phyloP scores from a whole-genome alignment of 2,113 vertebrate genomes.

The Paradoxurus hermaphroditus region DNA sequence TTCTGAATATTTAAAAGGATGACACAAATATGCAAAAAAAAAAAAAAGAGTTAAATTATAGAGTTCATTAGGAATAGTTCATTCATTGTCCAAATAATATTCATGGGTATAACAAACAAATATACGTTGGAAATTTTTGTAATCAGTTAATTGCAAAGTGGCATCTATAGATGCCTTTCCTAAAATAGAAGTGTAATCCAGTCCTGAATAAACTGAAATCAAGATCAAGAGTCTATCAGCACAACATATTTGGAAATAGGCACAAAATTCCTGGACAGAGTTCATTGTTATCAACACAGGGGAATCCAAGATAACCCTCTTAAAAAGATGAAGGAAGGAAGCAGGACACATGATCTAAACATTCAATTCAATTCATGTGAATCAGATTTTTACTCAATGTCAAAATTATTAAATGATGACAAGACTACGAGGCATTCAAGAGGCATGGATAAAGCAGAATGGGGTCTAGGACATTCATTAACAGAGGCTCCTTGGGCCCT shows the following conservation, averaged over 20 bases:
- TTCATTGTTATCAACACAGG: not conserved
- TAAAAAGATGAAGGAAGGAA: not conserved
- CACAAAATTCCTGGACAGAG: not conserved
- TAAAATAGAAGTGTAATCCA: not conserved
- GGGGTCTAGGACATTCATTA: not conserved
- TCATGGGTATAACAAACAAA: not conserved
- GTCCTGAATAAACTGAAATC: not conserved
- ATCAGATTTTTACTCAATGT: not conserved
- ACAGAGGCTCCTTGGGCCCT: not conserved
- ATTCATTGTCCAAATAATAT: conserved; percentile 9
- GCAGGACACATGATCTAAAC: not conserved
- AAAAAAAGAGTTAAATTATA: not conserved
- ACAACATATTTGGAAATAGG: not conserved
- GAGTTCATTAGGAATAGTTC: not conserved
- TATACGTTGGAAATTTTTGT: not conserved
- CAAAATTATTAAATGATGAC: not conserved
- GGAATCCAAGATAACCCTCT: not conserved
- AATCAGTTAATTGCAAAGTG: not conserved
- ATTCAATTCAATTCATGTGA: not conserved
- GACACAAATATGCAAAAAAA: not conserved
- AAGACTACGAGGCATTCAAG: not conserved
- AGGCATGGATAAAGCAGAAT: not conserved
- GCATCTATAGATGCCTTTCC: not conserved
- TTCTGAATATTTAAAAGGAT: not conserved
- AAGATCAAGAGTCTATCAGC: not conserved